Evolutionary conservation across 1,140 invertebrate genomes (phyloP).

Genomic region (Trichonephila clavata): DNA sequence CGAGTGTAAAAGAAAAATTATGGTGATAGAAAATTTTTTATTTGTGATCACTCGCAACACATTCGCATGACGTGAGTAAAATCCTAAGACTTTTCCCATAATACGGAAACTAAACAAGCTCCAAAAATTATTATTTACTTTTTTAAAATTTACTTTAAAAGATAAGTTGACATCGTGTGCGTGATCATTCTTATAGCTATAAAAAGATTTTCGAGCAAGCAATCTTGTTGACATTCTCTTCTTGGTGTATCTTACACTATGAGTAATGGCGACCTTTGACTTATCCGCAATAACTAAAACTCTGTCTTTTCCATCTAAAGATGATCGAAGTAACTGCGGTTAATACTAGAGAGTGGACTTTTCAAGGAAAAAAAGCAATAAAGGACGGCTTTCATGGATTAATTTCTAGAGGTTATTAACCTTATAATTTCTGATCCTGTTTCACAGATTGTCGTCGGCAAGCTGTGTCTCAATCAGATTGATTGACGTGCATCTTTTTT

Average conservation of each 20-base stretch:
- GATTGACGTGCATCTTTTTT: conserved; percentile 48
- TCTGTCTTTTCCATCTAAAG: background rate
- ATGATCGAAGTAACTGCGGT: background rate
- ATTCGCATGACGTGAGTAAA: too few species aligned
- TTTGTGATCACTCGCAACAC: too few species aligned
- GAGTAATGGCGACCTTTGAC: background rate
- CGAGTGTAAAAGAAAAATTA: too few species aligned
- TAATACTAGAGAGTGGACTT: background rate
- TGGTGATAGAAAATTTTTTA: too few species aligned
- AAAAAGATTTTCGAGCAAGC: background rate
- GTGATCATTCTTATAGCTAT: too few species aligned
- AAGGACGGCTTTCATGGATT: conserved; percentile 17
- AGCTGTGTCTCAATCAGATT: conserved; percentile 2
- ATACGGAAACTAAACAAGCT: too few species aligned
- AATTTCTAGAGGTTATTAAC: conserved; percentile 52
- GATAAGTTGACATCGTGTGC: too few species aligned
- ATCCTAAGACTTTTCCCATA: too few species aligned
- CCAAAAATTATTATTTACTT: too few species aligned
- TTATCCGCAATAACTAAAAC: background rate
- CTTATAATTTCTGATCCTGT: conserved; percentile 31
- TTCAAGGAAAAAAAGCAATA: background rate
- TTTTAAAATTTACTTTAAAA: too few species aligned
- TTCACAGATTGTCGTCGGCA: conserved; percentile 11
- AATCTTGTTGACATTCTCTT: background rate
- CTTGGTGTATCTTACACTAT: background rate